Percentiles rank a stretch among this genome's conserved stretches.
phyloP scores from a whole-genome alignment of 2,113 vertebrate species.

The Tangachromis dhanisi region DNA sequence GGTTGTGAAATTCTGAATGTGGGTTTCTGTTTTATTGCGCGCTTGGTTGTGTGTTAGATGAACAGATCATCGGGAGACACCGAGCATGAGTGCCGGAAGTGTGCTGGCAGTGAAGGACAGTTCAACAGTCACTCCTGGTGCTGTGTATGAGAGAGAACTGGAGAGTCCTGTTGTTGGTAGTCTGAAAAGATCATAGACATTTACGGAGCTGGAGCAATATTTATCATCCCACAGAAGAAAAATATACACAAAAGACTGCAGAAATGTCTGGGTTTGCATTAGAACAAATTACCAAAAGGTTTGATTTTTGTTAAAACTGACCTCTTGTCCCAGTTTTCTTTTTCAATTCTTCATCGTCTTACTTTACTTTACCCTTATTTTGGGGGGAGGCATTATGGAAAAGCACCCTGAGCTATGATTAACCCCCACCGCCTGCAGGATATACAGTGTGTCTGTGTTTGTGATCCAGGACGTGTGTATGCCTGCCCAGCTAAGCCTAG shows the following conservation, averaged over 20 bases:
- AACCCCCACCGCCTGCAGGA: background rate
- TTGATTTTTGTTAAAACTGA: background rate
- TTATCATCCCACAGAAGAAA: constrained; percentile 12
- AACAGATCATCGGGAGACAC: background rate
- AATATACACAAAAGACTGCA: background rate
- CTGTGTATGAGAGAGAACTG: background rate
- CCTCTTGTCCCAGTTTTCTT: background rate
- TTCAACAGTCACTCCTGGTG: background rate
- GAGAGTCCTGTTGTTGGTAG: constrained; percentile 8
- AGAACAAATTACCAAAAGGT: background rate
- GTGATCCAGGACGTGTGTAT: constrained; percentile 34
- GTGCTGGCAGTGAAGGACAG: background rate
- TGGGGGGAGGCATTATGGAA: constrained; percentile 10
- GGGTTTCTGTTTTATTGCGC: background rate
- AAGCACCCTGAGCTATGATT: constrained; percentile 25
- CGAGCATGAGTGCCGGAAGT: constrained; percentile 23
- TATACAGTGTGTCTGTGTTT: background rate
- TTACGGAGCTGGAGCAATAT: constrained; percentile 7
- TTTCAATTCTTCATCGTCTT: background rate
- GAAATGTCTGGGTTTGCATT: background rate
- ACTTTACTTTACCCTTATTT: background rate
- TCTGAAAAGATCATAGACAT: constrained; percentile 17
- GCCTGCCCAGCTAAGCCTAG: constrained; percentile 52
- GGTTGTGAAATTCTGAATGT: constrained; percentile 7
- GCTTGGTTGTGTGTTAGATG: background rate